These are phyloP conservation scores for Orbicella faveolata DNA, from an alignment of 64 coral and sea anemone species.

Conservation along the genomic window DNA sequence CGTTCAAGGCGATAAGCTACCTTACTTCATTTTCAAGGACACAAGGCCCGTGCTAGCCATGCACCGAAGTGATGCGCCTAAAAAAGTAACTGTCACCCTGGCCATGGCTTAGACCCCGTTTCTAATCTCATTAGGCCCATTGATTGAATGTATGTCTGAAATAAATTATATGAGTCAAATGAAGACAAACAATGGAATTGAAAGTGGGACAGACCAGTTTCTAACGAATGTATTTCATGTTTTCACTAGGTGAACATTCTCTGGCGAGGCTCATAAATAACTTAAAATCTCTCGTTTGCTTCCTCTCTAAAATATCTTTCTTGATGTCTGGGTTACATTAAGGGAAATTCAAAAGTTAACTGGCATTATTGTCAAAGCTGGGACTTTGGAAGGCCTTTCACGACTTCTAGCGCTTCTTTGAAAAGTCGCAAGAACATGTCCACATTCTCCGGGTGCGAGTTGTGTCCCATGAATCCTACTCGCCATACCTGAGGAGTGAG, in stretches of 20 bases:
- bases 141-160: too few species aligned
- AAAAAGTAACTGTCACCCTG: too few species aligned
- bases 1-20: too few species aligned
- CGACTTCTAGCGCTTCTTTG: not conserved
- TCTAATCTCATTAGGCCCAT: too few species aligned
- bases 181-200: too few species aligned
- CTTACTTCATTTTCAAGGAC: too few species aligned
- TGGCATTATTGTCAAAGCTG: not conserved
- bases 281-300: not conserved
- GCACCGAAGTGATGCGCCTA: too few species aligned
- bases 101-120: too few species aligned
- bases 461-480: conserved; percentile 67
- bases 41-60: too few species aligned
- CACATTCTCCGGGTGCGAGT: conserved; percentile 42
- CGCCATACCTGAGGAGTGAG: conserved; percentile 52
- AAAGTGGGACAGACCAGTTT: too few species aligned
- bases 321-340: not conserved
- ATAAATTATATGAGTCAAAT: too few species aligned
- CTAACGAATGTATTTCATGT: too few species aligned
- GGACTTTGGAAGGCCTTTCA: not conserved
- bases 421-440: conserved; percentile 8
- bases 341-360: not conserved
- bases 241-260: not conserved
- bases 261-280: not conserved
- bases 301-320: not conserved